Evolutionary conservation across 2,797 vertebrate genomes (phyloP), one percentile per base, ranked within the genome.

Genomic region (Microctenopoma stevenorrisi): DNA sequence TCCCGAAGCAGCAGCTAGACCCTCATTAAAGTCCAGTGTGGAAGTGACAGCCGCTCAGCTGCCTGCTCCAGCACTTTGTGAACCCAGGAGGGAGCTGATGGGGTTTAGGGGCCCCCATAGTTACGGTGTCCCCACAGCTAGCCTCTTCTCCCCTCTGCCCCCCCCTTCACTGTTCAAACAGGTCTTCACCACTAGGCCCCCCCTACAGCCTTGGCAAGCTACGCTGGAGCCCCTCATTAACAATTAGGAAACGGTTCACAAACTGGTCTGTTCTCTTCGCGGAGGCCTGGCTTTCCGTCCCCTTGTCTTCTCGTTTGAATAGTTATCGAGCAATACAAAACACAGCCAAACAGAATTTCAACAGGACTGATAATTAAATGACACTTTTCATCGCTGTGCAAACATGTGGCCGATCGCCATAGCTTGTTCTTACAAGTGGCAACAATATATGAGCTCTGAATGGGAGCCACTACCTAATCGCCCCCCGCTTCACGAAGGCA

Each of bases 241-340:
- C 94, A 94, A 94, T 92, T 94, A 94, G 93, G 94, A 95, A 97
- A 96, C 95, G 95, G 93, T 96, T 95, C 96, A 95, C 94, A 94
- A 94, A 93, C 92, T 85, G 76, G 76, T 82, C 94, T 71, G 92
- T 88, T 96, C 95, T 95, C 88, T 78, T 78, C 88, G 86, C 83
- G 83, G 91, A 93, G 90, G 92, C 94, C 94, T 93, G 72, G 67
- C 91, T 94, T 92, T 91, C 85, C 82, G 86, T 88, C 73, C 68
- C 64, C 86, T 91, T 88, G 85, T 92, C 78, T 88, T 78, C 88
- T 90, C 92, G 94, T 91, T 91, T 95, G 89, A 94, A 94, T 92
- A 93, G 95, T 96, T 91, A 94, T 93, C 90, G 26, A 88, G 89
- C 89, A 83, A 87, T 78, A 86, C 74, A 89, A 93, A 91, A 91